A percentile compares a stretch with the other conserved stretches of the same genome.
These are phyloP conservation scores for Phymastichus coffea DNA, from an alignment of 1,140 invertebrate species.

Conservation along the genomic window DNA sequence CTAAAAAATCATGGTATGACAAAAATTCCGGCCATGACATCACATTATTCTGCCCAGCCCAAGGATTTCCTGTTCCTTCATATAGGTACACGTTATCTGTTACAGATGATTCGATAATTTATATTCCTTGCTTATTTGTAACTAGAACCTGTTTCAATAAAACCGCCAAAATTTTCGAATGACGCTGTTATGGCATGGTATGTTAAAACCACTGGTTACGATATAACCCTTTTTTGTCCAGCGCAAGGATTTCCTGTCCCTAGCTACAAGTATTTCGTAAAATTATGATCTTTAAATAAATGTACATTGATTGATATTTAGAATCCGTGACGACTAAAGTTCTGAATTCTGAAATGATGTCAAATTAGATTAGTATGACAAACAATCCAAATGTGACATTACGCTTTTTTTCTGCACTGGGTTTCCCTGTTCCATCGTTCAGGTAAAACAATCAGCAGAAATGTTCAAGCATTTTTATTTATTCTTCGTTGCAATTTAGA, in stretches of 20 bases:
- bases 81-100: conserved; percentile 49
- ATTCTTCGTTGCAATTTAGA: conserved; percentile 45
- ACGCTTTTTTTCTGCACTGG: conserved; percentile 67
- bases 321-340: conserved; percentile 48
- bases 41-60: conserved; percentile 50
- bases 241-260: conserved; percentile 74
- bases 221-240: conserved; percentile 56
- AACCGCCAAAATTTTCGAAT: conserved; percentile 62
- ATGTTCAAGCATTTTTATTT: neutral
- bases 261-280: conserved; percentile 51
- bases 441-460: conserved; percentile 53
- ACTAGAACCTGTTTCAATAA: conserved; percentile 65
- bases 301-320: neutral
- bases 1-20: conserved; percentile 63
- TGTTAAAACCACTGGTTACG: conserved; percentile 41
- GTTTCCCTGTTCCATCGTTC: conserved; percentile 66
- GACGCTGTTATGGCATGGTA: conserved; percentile 54
- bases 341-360: conserved; percentile 41
- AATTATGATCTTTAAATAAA: neutral
- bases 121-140: neutral
- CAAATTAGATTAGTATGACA: conserved; percentile 43
- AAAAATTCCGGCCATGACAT: conserved; percentile 45
- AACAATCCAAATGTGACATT: conserved; percentile 51
- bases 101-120: neutral
- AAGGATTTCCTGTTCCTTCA: conserved; percentile 55